Evolutionary conservation across 2,888 invertebrate genomes (phyloP).

Genomic region (Siphonodentalium dalli): DNA sequence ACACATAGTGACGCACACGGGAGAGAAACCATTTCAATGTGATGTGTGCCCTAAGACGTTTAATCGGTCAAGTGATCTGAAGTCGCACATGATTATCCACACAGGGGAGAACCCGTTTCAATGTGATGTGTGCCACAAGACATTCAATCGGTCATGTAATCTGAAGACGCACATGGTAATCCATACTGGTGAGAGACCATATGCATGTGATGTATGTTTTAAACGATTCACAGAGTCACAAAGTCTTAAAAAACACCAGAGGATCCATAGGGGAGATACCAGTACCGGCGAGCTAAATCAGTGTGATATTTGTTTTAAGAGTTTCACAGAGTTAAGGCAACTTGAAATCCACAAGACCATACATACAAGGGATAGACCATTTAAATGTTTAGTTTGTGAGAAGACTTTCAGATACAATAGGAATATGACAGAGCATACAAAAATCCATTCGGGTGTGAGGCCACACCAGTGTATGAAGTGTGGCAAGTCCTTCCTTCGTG

Average conservation of each 20-base stretch:
- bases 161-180: too few species aligned
- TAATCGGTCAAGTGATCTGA: slow-evolving; percentile 1
- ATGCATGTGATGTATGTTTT: too few species aligned
- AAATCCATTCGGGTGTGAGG: slow-evolving; percentile 7
- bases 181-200: too few species aligned
- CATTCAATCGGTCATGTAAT: too few species aligned
- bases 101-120: too few species aligned
- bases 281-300: background rate
- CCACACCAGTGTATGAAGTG: slow-evolving; percentile 12
- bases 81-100: too few species aligned
- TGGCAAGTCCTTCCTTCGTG: slow-evolving; percentile 2
- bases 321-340: background rate
- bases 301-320: slow-evolving; percentile 4
- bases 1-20: slow-evolving; percentile 8
- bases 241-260: too few species aligned
- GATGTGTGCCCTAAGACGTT: slow-evolving; percentile 9
- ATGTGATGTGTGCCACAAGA: too few species aligned
- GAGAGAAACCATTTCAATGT: slow-evolving; percentile 10
- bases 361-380: slow-evolving; percentile 1
- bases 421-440: slow-evolving; percentile 12
- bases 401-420: slow-evolving; percentile 6
- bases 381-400: slow-evolving; percentile 1
- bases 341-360: background rate
- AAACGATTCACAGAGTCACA: too few species aligned
- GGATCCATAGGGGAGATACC: background rate